phyloP scores from a whole-genome alignment of 1,140 invertebrate species.

The Leptinotarsa texana region DNA sequence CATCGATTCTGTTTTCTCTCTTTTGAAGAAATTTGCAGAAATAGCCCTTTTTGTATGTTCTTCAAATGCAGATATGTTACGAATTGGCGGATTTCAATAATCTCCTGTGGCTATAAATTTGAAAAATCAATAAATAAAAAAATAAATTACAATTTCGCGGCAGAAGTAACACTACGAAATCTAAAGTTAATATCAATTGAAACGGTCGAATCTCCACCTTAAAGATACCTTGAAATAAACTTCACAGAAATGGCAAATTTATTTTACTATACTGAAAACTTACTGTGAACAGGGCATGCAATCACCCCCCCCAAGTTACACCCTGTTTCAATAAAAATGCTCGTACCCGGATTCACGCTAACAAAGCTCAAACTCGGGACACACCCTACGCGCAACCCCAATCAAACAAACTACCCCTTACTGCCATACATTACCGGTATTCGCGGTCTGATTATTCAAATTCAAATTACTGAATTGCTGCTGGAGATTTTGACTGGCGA shows the following conservation, averaged over 20 bases:
- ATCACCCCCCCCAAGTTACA: background rate
- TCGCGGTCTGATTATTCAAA: constrained; percentile 34
- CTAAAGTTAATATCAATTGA: constrained; percentile 9
- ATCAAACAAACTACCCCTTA: constrained; percentile 3
- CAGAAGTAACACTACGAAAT: background rate
- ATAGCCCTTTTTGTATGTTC: no score
- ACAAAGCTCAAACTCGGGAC: background rate
- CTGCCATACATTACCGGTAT: constrained; percentile 10
- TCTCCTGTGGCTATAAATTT: background rate
- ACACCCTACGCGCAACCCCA: background rate
- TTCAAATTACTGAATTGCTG: constrained; percentile 52
- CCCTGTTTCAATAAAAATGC: background rate
- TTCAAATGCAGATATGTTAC: no score
- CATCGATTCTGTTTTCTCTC: no score
- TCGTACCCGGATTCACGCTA: no score
- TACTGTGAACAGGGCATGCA: background rate
- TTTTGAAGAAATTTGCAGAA: no score
- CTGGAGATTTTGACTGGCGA: constrained; percentile 36
- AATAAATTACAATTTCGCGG: background rate
- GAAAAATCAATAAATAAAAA: background rate
- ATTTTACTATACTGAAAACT: constrained; percentile 12
- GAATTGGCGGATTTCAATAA: no score
- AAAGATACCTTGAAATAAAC: constrained; percentile 4
- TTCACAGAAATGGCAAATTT: constrained; percentile 14
- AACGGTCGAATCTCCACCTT: background rate